Base-by-base conservation (phyloP, 1,140 invertebrate genomes). In the Sitobion miscanthi region DNA sequence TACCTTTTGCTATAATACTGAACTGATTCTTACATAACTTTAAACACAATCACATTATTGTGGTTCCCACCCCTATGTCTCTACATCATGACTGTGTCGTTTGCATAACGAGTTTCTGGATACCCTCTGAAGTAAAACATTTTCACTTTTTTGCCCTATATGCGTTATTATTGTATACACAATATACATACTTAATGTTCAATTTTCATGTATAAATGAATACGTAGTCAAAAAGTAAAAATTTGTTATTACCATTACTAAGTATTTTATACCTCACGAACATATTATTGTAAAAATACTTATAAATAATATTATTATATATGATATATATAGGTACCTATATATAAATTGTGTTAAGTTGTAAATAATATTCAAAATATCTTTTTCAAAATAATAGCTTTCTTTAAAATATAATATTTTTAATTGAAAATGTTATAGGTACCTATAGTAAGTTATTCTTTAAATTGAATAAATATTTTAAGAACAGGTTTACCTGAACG, bases 1-100 rank as follows among this genome's bases (percentile, higher is more conserved):
- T 57, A 90, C 52, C 89, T 90, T 90, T 42, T 47, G 38, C 25
- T 91, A 45, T 91, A 91, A 82, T 82, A 91, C 69, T 47, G 35
- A 57, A 91, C 90, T 91, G 45, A 91, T 91, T 82, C 45, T 91
- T 91, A 52, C 69, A 82, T 91, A 82, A 91, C 69, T 91, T 83
- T 91, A 91, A 83, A 25, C 45, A 83, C 69, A 83, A 91, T 83
- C n/a, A 45, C 69, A 82, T 91, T 83, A 91, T 83, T 91, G 25
- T 17, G 47, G 90, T 91, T 47, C n/a, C 45, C 45, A 83, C 69
- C 57, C 90, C n/a, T 25, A 45, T 42, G 30, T 38, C 6, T 4
- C n/a, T 83, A 82, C 69, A 69, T 47, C 57, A 49, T 52, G 47
- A 88, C 49, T 25, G 30, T 83, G 69, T 91, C 20, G 45, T 91